Base-by-base conservation (phyloP, 1,140 invertebrate species). In the Ips nitidus region DNA sequence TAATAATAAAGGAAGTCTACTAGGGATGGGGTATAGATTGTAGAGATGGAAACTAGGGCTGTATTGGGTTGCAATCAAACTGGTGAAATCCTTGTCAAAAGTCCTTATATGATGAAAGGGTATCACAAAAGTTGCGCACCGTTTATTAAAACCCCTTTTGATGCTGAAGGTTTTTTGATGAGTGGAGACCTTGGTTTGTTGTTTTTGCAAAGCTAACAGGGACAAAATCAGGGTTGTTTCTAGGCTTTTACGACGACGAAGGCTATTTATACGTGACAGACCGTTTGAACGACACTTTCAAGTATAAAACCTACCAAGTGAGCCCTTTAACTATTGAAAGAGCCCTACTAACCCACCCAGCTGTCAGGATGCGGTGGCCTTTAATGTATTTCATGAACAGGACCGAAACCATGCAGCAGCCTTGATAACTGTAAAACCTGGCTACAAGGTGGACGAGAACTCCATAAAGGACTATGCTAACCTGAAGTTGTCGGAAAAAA, bases 211-310 rank as follows among this genome's bases (percentile, higher is more conserved):
- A 22, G 22, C 22, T 22, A 22, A 22, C 22, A 22, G 22, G 22
- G 22, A 22, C 22, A 22, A 78, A 92, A 57, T 22, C 22, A 22
- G 22, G 22, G 22, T 22, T 22, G 22, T 22, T 22, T 22, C 22
- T 22, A 22, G 86, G 86, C 4, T 89, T 87, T 74, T 86, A 86
- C 61, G 88, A 92, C 65, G 81, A 88, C n/a, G 81, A 89, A 6
- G 82, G 83, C 2, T 87, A 81, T 68, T 84, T 90, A 70, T 90
- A 82, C 72, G 85, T 91, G 72, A 85, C 90, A 1, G 91, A 92
- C 73, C 80, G 91, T 52, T 74, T 91, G n/a, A 93, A 92, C 71
- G 90, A 91, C 77, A 81, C 92, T 36, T 89, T 93, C 63, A 94
- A 93, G 78, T 91, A 88, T 76, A 70, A 73, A 66, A 59, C 66